Percentiles rank a stretch among this genome's conserved stretches.
phyloP scores from a whole-genome alignment of 2,888 invertebrate genomes.

The Brachycybe producta region DNA sequence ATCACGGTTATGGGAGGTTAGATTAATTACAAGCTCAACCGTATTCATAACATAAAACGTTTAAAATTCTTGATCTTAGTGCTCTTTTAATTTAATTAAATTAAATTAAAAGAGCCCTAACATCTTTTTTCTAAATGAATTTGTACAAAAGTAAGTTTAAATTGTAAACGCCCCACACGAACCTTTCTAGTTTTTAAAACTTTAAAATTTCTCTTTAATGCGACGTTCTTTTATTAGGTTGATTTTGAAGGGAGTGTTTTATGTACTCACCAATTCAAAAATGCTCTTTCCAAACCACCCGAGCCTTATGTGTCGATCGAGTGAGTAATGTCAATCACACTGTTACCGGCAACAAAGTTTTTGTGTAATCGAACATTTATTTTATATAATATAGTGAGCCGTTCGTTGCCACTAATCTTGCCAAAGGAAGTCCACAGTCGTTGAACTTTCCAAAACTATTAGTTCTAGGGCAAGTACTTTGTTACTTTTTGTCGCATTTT shows the following conservation, averaged over 20 bases:
- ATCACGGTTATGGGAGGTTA: constrained; percentile 18
- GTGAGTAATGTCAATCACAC: constrained; percentile 2
- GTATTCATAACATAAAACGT: too few species aligned
- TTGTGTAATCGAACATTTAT: not conserved
- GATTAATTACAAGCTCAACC: too few species aligned
- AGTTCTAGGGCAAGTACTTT: constrained; percentile 8
- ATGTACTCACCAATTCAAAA: constrained; percentile 19
- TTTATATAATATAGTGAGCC: not conserved
- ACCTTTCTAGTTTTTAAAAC: too few species aligned
- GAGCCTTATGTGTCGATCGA: not conserved
- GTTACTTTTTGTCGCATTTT: not conserved
- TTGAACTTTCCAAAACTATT: constrained; percentile 3
- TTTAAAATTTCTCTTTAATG: too few species aligned
- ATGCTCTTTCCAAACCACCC: constrained; percentile 14
- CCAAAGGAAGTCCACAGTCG: constrained; percentile 1
- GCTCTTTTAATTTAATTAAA: too few species aligned
- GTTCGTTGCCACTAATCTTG: not conserved
- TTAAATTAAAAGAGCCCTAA: too few species aligned
- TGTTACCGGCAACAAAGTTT: not conserved
- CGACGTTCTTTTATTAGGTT: constrained; percentile 6
- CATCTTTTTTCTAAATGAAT: too few species aligned
- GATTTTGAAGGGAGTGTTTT: constrained; percentile 19
- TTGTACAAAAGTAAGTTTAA: too few species aligned
- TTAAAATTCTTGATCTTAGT: too few species aligned
- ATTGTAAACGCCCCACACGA: too few species aligned